phyloP scores from a whole-genome alignment of 2,888 invertebrate genomes.

The Zygogramma bicolorata region DNA sequence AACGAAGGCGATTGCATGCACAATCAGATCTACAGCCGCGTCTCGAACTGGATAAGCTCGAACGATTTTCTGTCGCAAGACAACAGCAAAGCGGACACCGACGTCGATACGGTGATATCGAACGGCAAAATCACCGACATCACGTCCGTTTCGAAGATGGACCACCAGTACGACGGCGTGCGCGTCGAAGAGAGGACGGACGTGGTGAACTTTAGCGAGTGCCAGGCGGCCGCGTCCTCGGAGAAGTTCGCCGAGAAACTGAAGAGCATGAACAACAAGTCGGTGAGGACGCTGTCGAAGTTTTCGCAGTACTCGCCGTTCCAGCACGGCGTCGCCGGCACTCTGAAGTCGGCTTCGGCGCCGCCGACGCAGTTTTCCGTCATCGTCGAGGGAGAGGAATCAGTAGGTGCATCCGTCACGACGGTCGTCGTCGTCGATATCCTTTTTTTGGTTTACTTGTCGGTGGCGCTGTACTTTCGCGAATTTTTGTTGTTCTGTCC shows the following conservation, averaged over 20 bases:
- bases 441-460: not conserved
- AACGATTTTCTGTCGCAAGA: conserved; percentile 58
- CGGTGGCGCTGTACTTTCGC: not conserved
- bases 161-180: conserved; percentile 48
- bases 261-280: conserved; percentile 40
- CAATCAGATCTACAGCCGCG: conserved; percentile 54
- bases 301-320: conserved; percentile 53
- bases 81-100: conserved; percentile 38
- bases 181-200: conserved; percentile 53
- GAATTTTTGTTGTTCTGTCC: conserved; percentile 22
- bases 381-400: conserved; percentile 60
- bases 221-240: conserved; percentile 36
- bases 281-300: conserved; percentile 47
- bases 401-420: conserved; percentile 34
- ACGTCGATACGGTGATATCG: conserved; percentile 44
- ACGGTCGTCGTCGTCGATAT: not conserved
- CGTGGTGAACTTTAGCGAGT: conserved; percentile 47
- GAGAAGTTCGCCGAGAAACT: conserved; percentile 46
- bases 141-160: conserved; percentile 53
- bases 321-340: conserved; percentile 27
- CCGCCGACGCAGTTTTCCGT: conserved; percentile 56
- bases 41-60: conserved; percentile 61
- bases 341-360: conserved; percentile 51
- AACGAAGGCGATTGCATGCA: conserved; percentile 44
- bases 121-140: conserved; percentile 57